A percentile compares a stretch with the other conserved stretches of the same genome.
phyloP scores from a whole-genome alignment of 2,797 vertebrate species.

The Poecilia gillii region DNA sequence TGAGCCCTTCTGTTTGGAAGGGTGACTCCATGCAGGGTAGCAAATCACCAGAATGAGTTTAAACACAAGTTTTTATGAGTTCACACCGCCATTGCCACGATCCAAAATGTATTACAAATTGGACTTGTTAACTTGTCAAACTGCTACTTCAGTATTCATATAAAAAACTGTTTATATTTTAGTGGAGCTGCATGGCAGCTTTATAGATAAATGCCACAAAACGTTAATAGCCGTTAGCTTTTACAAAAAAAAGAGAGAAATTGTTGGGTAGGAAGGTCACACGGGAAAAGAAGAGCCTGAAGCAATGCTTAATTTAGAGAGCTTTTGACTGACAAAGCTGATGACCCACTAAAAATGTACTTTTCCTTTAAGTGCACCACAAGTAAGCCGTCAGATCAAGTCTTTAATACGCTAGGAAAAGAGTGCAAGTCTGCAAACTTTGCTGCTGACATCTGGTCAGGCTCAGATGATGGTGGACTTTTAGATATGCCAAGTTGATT shows the following conservation, averaged over 20 bases:
- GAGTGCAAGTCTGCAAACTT: background rate
- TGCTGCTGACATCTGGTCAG: background rate
- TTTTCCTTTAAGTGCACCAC: background rate
- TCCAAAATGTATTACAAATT: background rate
- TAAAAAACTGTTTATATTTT: background rate
- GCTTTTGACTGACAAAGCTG: background rate
- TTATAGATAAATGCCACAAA: background rate
- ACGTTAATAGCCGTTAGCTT: background rate
- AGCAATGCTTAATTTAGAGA: background rate
- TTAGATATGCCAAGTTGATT: background rate
- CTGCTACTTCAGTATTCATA: background rate
- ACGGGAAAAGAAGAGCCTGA: background rate
- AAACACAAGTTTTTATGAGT: background rate
- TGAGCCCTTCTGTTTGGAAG: background rate
- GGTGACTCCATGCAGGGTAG: background rate
- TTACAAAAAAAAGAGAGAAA: background rate
- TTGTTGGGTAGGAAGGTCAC: background rate
- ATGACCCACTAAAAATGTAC: background rate
- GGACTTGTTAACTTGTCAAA: background rate
- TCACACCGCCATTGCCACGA: background rate
- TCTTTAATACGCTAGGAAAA: background rate
- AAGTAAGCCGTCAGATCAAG: background rate
- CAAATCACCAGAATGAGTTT: background rate
- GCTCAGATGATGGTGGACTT: background rate
- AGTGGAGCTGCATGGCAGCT: background rate